phyloP scores from a whole-genome alignment of 1,140 invertebrate species.

The Papilio polyxenes region DNA sequence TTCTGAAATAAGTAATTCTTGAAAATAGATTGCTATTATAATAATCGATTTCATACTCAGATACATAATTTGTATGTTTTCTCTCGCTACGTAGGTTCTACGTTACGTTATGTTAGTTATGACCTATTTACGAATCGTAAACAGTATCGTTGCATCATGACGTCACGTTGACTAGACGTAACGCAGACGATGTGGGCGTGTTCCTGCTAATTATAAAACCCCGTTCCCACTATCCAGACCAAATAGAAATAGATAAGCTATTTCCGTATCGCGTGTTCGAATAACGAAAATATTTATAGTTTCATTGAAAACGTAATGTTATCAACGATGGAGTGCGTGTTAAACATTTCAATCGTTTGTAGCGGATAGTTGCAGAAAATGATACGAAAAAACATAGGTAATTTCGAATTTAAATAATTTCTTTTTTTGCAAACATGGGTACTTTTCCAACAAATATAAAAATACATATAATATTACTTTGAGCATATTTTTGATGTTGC shows the following conservation, averaged over 20 bases:
- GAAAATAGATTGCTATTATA: no score
- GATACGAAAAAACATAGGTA: no score
- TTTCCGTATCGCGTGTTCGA: not conserved
- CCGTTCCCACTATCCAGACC: slow-evolving; percentile 30
- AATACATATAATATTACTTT: no score
- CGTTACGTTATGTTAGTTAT: not conserved
- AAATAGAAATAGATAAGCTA: slow-evolving; percentile 27
- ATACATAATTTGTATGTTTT: slow-evolving; percentile 4
- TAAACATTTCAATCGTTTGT: not conserved
- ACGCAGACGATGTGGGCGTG: slow-evolving; percentile 31
- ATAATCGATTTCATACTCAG: no score
- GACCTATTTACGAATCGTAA: slow-evolving; percentile 23
- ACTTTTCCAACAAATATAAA: no score
- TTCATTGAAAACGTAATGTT: not conserved
- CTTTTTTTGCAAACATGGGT: no score
- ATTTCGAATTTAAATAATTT: no score
- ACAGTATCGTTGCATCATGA: slow-evolving; percentile 26
- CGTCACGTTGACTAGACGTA: slow-evolving; percentile 31
- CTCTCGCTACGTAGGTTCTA: not conserved
- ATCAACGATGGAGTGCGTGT: not conserved
- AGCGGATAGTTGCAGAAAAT: not conserved
- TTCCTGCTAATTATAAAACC: slow-evolving; percentile 29
- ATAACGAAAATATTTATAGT: slow-evolving; percentile 26
- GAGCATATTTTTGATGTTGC: no score
- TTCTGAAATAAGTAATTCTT: no score